A percentile compares a stretch with the other conserved stretches of the same genome.
phyloP scores from a whole-genome alignment of 1,140 invertebrate species.

The Antheraea mylitta region DNA sequence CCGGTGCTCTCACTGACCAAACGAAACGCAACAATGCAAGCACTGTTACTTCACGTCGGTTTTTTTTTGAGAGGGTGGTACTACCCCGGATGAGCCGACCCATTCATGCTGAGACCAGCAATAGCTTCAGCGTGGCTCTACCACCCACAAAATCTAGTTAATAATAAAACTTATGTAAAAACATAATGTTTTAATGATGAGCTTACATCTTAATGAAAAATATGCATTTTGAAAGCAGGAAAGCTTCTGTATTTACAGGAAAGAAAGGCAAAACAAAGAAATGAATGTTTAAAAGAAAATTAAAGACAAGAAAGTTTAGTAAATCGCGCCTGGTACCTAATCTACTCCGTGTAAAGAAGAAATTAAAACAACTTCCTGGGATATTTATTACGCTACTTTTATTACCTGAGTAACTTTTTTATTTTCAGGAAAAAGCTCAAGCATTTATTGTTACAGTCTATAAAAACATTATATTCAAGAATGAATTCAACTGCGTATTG shows the following conservation, averaged over 20 bases:
- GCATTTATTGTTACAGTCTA: neutral
- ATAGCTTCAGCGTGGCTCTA: too few relatives aligned
- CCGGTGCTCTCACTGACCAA: too few relatives aligned
- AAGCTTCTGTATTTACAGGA: conserved; percentile 63
- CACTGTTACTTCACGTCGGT: too few relatives aligned
- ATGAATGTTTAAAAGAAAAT: conserved; percentile 76
- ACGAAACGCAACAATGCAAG: too few relatives aligned
- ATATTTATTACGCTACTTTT: conserved; percentile 75
- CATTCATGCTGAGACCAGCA: too few relatives aligned
- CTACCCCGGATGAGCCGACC: too few relatives aligned
- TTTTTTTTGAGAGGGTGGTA: too few relatives aligned
- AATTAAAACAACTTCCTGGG: conserved; percentile 76
- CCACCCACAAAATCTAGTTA: too few relatives aligned
- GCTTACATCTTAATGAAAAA: conserved; percentile 11
- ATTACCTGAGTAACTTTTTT: conserved; percentile 40
- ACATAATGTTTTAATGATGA: too few relatives aligned
- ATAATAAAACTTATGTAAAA: too few relatives aligned
- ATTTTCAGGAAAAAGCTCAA: neutral
- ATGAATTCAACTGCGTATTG: too few relatives aligned
- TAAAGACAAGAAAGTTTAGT: conserved; percentile 72
- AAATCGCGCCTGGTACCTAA: conserved; percentile 65
- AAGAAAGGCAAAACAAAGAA: conserved; percentile 66
- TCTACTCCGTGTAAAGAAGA: conserved; percentile 73
- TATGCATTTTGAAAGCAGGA: conserved; percentile 67
- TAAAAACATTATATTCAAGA: neutral